Evolutionary conservation across 35 echinoderm and acorn worm genomes (phyloP), one percentile per base, ranked within the genome.

Genomic region (Anneissia japonica): DNA sequence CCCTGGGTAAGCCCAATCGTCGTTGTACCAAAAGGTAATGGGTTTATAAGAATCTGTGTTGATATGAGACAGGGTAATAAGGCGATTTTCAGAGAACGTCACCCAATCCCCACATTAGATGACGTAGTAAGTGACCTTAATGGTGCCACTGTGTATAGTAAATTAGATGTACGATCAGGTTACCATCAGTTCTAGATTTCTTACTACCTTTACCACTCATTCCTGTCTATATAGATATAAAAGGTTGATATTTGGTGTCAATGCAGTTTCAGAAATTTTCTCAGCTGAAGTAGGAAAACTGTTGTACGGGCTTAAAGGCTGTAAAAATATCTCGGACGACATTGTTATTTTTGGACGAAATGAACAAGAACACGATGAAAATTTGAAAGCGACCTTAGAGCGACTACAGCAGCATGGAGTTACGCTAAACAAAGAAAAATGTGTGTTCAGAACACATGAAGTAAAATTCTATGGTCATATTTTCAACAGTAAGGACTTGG

Each of bases 101-200:
- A 90, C 38, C 31, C 35, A 30, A 87, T 73, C 35, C 88, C 93
- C 13, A 91, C 85, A 13, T 81, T 88, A 26, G 88, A 91, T 79
- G 93, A 94, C 46, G 11, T 94, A 3, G 88, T 87, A 11, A 45
- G 79, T 74, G 85, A 94, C 45, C 33, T 94, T 0, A 94, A 91
- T 82, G 85, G 85, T 30, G 85, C 84, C 0, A 30, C 16, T 2
- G 77, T 88, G 2, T 91, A 91, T 45, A 84, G 79, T 13, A 91
- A 94, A 45, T 32, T 94, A 19, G 84, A 91, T 46, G 51, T 94
- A 9, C 77, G 85, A 38, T 91, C 40, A 32, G 81, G 84, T 12
- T 94, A 94, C 46, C 89, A 94, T 80, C 93, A 94, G 45, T 30
- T 94, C 13, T 55, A 39, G 88, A 35, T 94, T 90, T 73, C 87